These are phyloP conservation scores for Mythimna ferrago DNA, from an alignment of 2,888 invertebrate genomes.

Conservation along the genomic window DNA sequence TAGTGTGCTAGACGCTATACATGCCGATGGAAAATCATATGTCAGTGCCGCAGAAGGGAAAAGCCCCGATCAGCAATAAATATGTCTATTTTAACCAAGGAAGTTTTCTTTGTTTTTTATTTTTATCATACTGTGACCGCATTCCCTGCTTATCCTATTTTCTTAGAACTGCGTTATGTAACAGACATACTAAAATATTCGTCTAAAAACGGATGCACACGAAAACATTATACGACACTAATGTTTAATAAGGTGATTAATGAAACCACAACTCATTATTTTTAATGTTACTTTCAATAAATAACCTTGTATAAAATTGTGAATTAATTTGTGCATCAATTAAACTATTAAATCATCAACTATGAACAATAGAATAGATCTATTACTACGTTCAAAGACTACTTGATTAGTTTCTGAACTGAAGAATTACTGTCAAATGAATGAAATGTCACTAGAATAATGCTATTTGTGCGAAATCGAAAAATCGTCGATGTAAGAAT, in stretches of 20 bases:
- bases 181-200: constrained; percentile 8
- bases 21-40: constrained; percentile 80
- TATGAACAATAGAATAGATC: background rate
- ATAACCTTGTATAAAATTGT: background rate
- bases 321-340: no score
- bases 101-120: constrained; percentile 3
- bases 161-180: constrained; percentile 7
- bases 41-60: constrained; percentile 66
- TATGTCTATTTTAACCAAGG: background rate
- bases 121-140: constrained; percentile 22
- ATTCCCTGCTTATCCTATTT: constrained; percentile 38
- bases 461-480: constrained; percentile 46
- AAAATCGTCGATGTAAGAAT: constrained; percentile 37
- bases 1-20: constrained; percentile 76
- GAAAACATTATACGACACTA: background rate
- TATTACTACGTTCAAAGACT: no score
- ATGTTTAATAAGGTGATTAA: background rate
- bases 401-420: constrained; percentile 43
- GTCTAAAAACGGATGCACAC: constrained; percentile 9
- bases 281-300: background rate
- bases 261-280: background rate
- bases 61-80: constrained; percentile 38
- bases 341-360: no score
- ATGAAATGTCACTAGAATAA: constrained; percentile 30
- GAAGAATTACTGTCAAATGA: constrained; percentile 23